phyloP scores from a whole-genome alignment of 1,140 invertebrate genomes.

The Achatina immaculata region DNA sequence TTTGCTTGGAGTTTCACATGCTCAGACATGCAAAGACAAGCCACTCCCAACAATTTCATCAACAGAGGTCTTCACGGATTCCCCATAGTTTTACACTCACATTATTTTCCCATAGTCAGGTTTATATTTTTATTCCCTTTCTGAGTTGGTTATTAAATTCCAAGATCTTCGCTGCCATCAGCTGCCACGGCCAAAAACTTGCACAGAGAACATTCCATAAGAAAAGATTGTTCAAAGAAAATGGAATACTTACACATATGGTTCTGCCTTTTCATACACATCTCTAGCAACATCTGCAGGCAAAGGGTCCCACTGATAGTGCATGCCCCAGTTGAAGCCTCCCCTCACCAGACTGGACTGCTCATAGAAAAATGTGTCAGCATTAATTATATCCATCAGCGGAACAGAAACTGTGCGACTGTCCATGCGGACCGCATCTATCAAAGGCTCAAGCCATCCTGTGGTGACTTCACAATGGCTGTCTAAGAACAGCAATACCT shows the following conservation, averaged over 20 bases:
- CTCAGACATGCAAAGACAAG: too few relatives aligned
- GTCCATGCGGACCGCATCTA: conserved; percentile 90
- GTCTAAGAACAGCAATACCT: conserved; percentile 97
- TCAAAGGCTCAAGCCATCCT: conserved; percentile 95
- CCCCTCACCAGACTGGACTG: conserved; percentile 60
- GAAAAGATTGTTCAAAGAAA: neutral
- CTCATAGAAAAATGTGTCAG: conserved; percentile 82
- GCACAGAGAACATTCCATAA: too few relatives aligned
- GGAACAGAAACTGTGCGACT: conserved; percentile 84
- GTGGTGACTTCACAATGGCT: conserved; percentile 97
- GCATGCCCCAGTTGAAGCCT: conserved; percentile 69
- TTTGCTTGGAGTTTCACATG: too few relatives aligned
- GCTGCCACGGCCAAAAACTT: too few relatives aligned
- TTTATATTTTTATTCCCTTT: too few relatives aligned
- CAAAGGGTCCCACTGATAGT: conserved; percentile 68
- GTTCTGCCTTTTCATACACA: conserved; percentile 24
- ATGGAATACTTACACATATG: conserved; percentile 24
- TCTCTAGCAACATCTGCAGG: conserved; percentile 39
- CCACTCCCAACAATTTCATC: too few relatives aligned
- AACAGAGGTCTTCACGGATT: too few relatives aligned
- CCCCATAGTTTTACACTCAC: too few relatives aligned
- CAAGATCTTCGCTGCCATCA: too few relatives aligned
- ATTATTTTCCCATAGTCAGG: too few relatives aligned
- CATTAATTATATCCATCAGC: conserved; percentile 97
- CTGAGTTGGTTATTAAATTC: too few relatives aligned